Conservation (phyloP, 1,140 invertebrate species). For the Drosophila tropicalis region DNA sequence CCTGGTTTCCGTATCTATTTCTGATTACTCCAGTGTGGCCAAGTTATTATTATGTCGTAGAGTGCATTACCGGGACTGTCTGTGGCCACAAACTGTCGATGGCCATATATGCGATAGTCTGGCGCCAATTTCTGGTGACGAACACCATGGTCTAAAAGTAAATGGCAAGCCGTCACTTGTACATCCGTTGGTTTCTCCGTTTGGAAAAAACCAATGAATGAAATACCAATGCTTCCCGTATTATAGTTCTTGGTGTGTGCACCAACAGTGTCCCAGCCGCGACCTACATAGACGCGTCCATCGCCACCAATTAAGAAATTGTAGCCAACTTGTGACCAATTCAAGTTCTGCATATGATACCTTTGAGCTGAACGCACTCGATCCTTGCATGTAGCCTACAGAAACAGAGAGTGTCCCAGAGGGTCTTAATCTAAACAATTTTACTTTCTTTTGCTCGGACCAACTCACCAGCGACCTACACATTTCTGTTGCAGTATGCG, state of each 20-base stretch:
- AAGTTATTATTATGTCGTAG: slow-evolving; percentile 85
- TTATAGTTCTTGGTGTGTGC: slow-evolving; percentile 85
- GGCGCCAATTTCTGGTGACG: slow-evolving; percentile 84
- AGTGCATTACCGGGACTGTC: slow-evolving; percentile 87
- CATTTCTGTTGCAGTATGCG: slow-evolving; percentile 84
- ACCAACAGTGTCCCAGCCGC: slow-evolving; percentile 86
- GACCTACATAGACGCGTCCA: slow-evolving; percentile 85
- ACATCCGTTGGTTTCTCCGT: slow-evolving; percentile 84
- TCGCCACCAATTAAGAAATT: slow-evolving; percentile 85
- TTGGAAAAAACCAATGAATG: slow-evolving; percentile 88
- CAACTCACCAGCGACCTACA: slow-evolving; percentile 83
- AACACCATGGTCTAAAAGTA: slow-evolving; percentile 87
- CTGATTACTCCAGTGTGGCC: slow-evolving; percentile 84
- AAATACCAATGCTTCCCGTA: slow-evolving; percentile 85
- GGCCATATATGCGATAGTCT: slow-evolving; percentile 87
- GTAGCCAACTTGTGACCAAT: slow-evolving; percentile 87
- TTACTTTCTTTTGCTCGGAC: background rate
- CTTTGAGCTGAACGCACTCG: slow-evolving; percentile 85
- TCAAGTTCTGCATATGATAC: slow-evolving; percentile 84
- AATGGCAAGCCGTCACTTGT: slow-evolving; percentile 85
- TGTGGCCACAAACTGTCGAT: slow-evolving; percentile 85
- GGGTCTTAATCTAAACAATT: background rate
- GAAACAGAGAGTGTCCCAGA: background rate
- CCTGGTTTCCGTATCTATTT: background rate
- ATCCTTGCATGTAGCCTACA: slow-evolving; percentile 52